Evolutionary conservation across 2,797 vertebrate genomes (phyloP).

Genomic region (Megaceryle alcyon): DNA sequence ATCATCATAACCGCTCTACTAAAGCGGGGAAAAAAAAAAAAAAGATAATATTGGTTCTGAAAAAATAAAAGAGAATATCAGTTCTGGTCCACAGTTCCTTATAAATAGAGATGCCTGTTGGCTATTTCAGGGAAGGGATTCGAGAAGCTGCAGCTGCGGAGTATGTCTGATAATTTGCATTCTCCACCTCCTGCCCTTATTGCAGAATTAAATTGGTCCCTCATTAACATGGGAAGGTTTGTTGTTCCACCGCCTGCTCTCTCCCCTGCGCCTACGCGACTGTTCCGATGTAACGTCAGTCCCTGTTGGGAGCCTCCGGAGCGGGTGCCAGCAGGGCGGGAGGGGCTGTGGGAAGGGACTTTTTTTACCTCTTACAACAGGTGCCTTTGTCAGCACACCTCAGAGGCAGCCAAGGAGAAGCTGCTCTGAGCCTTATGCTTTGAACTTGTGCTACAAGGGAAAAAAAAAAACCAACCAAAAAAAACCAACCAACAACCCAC

Average conservation of each 20-base stretch:
- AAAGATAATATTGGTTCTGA: background rate
- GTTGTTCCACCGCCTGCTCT: conserved; percentile 5
- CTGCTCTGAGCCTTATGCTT: background rate
- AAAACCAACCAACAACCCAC: background rate
- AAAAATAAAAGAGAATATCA: background rate
- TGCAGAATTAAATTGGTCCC: conserved; percentile 6
- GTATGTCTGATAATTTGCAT: background rate
- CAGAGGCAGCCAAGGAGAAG: background rate
- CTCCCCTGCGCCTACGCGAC: background rate
- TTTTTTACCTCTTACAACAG: conserved; percentile 73
- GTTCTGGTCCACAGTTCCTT: background rate
- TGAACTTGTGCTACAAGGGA: background rate
- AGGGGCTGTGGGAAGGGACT: conserved; percentile 67
- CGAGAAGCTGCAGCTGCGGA: background rate
- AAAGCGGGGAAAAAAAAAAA: background rate
- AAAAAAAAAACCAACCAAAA: too few relatives aligned
- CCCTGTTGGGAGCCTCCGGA: conserved; percentile 57
- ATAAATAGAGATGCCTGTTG: background rate
- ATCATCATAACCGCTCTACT: background rate
- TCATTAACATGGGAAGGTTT: conserved; percentile 26
- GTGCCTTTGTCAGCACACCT: conserved; percentile 66
- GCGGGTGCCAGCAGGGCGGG: conserved; percentile 45
- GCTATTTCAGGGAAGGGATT: background rate
- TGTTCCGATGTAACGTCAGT: background rate
- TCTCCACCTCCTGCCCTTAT: conserved; percentile 25